phyloP scores from a whole-genome alignment of 2,113 vertebrate genomes.

The Natator depressus region DNA sequence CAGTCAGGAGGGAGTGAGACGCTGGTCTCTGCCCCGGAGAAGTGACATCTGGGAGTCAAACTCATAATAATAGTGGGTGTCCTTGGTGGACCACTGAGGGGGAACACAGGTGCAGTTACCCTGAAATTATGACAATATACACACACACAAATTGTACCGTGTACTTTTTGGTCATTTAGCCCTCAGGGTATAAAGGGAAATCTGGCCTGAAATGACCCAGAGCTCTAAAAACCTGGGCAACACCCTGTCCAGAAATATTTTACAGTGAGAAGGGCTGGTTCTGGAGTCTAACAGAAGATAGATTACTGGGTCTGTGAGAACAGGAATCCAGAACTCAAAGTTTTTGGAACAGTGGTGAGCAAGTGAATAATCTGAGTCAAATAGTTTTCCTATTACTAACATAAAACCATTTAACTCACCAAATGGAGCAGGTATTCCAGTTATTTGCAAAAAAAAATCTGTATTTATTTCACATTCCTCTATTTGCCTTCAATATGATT shows the following conservation, averaged over 20 bases:
- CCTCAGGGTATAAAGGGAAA: background rate
- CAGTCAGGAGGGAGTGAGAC: background rate
- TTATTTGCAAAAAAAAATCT: background rate
- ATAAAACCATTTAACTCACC: background rate
- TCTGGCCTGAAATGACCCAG: background rate
- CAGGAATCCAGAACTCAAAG: background rate
- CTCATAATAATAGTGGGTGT: background rate
- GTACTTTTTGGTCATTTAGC: background rate
- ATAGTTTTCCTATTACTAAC: background rate
- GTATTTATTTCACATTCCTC: background rate
- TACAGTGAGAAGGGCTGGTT: background rate
- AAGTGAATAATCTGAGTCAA: background rate
- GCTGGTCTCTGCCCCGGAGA: background rate
- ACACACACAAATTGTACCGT: background rate
- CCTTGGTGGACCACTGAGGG: background rate
- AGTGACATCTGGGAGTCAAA: background rate
- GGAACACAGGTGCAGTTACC: background rate
- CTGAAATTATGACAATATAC: background rate
- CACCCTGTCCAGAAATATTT: background rate
- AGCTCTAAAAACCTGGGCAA: background rate
- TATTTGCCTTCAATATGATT: background rate
- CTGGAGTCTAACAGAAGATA: background rate
- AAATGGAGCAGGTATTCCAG: background rate
- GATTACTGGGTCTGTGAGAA: background rate
- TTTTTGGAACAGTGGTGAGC: background rate